Evolutionary conservation across 1,140 invertebrate genomes (phyloP).

Genomic region (Solenopsis fugax): DNA sequence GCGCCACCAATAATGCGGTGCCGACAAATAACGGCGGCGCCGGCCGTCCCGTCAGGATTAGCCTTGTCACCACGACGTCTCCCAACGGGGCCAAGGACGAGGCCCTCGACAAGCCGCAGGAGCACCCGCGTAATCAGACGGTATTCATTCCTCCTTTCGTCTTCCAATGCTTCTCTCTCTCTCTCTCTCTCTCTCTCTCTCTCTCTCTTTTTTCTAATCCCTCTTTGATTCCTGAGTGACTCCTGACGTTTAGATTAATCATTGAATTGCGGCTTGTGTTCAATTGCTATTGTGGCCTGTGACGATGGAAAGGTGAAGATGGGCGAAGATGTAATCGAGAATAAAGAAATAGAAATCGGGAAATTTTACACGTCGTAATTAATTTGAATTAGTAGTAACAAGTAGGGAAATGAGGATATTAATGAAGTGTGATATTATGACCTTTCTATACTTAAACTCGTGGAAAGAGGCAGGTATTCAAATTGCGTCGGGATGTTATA

Average conservation of each 20-base stretch:
- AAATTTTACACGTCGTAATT: not conserved
- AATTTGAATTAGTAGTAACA: not conserved
- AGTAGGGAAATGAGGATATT: not conserved
- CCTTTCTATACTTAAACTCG: not conserved
- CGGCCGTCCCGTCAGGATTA: constrained; percentile 43
- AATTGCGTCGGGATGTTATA: not conserved
- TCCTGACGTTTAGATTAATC: not conserved
- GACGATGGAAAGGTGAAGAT: not conserved
- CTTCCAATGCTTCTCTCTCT: not conserved
- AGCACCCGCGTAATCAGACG: constrained; percentile 74
- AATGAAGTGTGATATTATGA: constrained; percentile 4
- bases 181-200: not conserved
- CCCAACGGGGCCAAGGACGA: constrained; percentile 64
- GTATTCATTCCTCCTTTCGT: constrained; percentile 48
- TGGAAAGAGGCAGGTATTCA: not conserved
- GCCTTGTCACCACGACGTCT: constrained; percentile 54
- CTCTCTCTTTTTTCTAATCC: not conserved
- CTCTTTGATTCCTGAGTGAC: not conserved
- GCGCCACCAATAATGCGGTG: constrained; percentile 24
- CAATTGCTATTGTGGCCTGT: not conserved
- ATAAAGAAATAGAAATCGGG: not conserved
- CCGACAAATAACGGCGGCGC: constrained; percentile 43
- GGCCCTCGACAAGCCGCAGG: constrained; percentile 26
- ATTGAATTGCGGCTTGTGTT: not conserved
- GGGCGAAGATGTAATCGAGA: not conserved